Base-by-base conservation (phyloP, 2,113 vertebrate genomes). In the Erythrocercus mccallii region DNA sequence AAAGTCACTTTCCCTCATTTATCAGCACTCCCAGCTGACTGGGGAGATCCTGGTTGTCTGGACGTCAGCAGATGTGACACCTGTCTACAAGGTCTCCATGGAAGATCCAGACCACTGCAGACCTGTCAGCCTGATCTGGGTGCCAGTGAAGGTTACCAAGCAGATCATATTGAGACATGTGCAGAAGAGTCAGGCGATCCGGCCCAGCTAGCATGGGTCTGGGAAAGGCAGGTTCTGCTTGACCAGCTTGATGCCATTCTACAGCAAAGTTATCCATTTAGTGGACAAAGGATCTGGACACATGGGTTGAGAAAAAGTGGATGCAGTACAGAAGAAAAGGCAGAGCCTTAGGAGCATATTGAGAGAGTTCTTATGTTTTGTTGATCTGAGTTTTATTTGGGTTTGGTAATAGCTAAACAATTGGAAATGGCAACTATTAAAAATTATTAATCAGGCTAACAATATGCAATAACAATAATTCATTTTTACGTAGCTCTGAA, bases 121-220 rank as follows among this genome's bases (percentile, higher is more conserved):
- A 5, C 23, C 23, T 61, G 15, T n/a, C 47, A 61, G 12, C 19
- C 6, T 62, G 24, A 40, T 13, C 35, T 56, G 14, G 11, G 17
- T 56, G 35, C 30, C 48, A 31, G 11, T 8, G 57, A 42, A 42
- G 17, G 9, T 48, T 22, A 25, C 0, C 0, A 40, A 87, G 31
- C 9, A 40, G 21, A 22, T 42, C 21, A 31, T 48, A 20, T 30
- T 25, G 57, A 56, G 25, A 31, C 25, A 31, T 5, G 6, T 40
- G 20, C 31, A 31, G 35, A 30, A 64, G 35, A 64, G 40, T 5
- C 16, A 17, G 9, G 25, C 0, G 0, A n/a, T 31, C 7, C 31
- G 48, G 14, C 31, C 17, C 45, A 54, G 40, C 24, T n/a, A 11
- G 12, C 9, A 14, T 4, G 7, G 31, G 2, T 42, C 47, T 47